Evolutionary conservation across 2,888 invertebrate species (phyloP), one percentile per base, ranked within the genome.

Genomic region (Caenorhabditis imperialis): DNA sequence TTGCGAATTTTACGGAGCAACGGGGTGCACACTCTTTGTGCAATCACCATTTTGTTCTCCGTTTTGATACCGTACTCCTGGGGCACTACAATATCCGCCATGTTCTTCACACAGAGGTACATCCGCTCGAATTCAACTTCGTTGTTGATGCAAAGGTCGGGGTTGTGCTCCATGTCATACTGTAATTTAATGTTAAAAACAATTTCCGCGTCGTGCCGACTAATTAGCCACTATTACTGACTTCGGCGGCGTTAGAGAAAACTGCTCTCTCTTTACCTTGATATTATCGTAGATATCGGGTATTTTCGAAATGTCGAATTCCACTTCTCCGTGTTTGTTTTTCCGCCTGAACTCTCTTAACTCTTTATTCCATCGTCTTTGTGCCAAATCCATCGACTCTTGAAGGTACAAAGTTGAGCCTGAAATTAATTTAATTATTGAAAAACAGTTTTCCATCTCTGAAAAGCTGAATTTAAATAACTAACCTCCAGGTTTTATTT

Each of bases 231-330:
- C n/a, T n/a, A n/a, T n/a, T n/a, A n/a, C n/a, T n/a, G n/a, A n/a
- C n/a, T n/a, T n/a, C n/a, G n/a, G n/a, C n/a, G n/a, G n/a, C n/a
- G n/a, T n/a, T n/a, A n/a, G n/a, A n/a, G n/a, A n/a, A n/a, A n/a
- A n/a, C n/a, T n/a, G n/a, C n/a, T n/a, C n/a, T n/a, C n/a, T n/a
- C n/a, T n/a, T n/a, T n/a, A n/a, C 99, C 89, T 99, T 99, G 85
- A 99, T 98, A 88, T 98, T 98, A 90, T 99, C 99, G 88, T 99
- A 99, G 81, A 99, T 99, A 89, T 99, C 99, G 0, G 99, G 98
- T 70, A 99, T 95, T 90, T 99, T 99, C 6, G 96, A 97, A 85
- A 99, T 98, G 89, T 99, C 99, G 89, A 94, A 99, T 38, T 86
- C 85, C 18, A 88, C 79, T 85, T 93, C 93, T 30, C 82, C 84